Base-by-base conservation (phyloP, 2,113 vertebrate species). In the Corythaeola cristata region DNA sequence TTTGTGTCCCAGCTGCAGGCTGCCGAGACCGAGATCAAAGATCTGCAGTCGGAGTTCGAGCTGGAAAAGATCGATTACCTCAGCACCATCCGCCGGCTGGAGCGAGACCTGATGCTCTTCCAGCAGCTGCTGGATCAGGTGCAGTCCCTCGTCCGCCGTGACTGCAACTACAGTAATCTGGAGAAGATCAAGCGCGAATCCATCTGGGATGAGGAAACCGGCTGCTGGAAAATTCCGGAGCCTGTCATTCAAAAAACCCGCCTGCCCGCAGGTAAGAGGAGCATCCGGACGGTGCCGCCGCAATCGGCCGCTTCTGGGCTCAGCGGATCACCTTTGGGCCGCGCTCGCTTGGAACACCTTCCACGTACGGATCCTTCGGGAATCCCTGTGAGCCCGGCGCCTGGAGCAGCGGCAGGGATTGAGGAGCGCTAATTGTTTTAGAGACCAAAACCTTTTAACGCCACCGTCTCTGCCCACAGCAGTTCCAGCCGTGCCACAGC, bases 91-190 rank as follows among this genome's bases (percentile, higher is more conserved):
- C 97, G 98, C 12, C 96, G 97, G 58, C 98, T 99, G 95, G 99
- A 99, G 84, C 85, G 91, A 3, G 99, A 99, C 47, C 96, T 96
- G 20, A 85, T 98, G 97, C 98, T 99, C 14, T 97, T 98, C 87
- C 98, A 98, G 91, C 96, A 98, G 93, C 98, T 99, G 33, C 97
- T 99, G 93, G 98, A 99, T 58, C 98, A 98, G 77, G 98, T 98
- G 97, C 98, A 98, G 94, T 96, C 98, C 7, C 98, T 99, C 3
- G 84, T 99, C 80, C 97, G 97, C 28, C 81, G 98, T 0, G 98
- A 99, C 97, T 99, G 99, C 86, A 99, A 98, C 98, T 99, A 99
- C 96, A 99, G 98, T 98, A 99, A 98, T 96, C 93, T 99, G 89
- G 98, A 99, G 77, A 98, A 97, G 58, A 95, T 99, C 76, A 96